Evolutionary conservation across 2,888 invertebrate species (phyloP), one percentile per base, ranked within the genome.

Genomic region (Catocala fraxini): DNA sequence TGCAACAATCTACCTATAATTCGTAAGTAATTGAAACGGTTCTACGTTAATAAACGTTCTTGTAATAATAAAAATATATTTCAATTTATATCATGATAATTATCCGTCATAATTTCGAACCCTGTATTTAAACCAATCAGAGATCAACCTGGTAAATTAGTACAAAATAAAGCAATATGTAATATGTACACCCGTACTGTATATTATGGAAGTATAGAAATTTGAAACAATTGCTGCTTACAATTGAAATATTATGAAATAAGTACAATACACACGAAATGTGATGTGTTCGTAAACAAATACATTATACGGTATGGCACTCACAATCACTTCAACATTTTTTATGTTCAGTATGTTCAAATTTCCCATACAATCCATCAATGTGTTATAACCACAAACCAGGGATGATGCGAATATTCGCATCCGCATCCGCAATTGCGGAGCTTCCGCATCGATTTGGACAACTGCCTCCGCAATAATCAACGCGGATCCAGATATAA

Each of bases 201-300:
- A 25, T 25, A 25, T 25, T 58, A 59, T 25, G 12, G 54, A 53
- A 67, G 54, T 60, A 56, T 42, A 42, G 53, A 59, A 64, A 70
- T 66, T 59, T 52, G 67, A 73, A 61, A 64, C 59, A 42, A 59
- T 54, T 39, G 61, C 25, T 55, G 34, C 5, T 53, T 55, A 65
- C 25, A 25, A 25, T 51, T 65, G 43, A 69, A 76, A 68, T 71
- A 73, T 71, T 71, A 76, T 76, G 68, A 76, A 63, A 71, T 64
- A 64, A 64, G 62, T 79, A 70, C 63, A 69, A 61, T 73, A 69
- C 66, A 71, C 67, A 25, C 45, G 65, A 60, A 71, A 67, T 81
- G 82, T 85, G 83, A 85, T 84, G 83, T 69, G 70, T 78, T 68
- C 58, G 70, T 79, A 81, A 74, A 71, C 59, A 70, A n/a, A 66